Conservation (phyloP, 2,113 vertebrate species). For the Serinus canaria region DNA sequence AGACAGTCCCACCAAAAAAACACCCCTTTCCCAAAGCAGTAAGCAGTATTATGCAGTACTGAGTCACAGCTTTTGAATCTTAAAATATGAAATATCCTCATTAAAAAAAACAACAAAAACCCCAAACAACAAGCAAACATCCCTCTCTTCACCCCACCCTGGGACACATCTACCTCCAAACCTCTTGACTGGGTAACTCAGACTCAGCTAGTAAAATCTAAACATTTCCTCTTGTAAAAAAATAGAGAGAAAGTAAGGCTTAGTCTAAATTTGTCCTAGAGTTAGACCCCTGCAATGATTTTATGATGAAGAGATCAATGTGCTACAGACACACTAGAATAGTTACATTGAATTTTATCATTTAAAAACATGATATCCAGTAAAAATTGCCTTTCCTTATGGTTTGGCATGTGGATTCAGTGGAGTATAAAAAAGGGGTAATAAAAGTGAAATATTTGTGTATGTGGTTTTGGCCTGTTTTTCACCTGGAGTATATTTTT, state of each 20-base stretch:
- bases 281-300: not conserved
- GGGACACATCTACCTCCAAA: fast-evolving
- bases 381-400: not conserved
- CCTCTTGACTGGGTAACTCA: not conserved
- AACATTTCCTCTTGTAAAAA: not conserved
- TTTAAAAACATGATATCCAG: not conserved
- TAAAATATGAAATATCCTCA: not conserved
- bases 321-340: not conserved
- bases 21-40: not conserved
- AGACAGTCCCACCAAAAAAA: not conserved
- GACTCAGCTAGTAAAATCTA: not conserved
- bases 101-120: not conserved
- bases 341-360: not conserved
- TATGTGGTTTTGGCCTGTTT: not conserved
- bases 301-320: not conserved
- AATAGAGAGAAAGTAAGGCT: not conserved
- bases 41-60: not conserved
- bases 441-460: not conserved
- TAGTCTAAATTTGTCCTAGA: not conserved
- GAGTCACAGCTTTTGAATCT: not conserved
- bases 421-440: not conserved
- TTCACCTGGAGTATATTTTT: not conserved
- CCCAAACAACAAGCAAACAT: not conserved
- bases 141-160: not conserved
- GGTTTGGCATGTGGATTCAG: not conserved